A percentile compares a stretch with the other conserved stretches of the same genome.
phyloP scores from a whole-genome alignment of 2,113 vertebrate genomes.

The Xiphorhynchus elegans region DNA sequence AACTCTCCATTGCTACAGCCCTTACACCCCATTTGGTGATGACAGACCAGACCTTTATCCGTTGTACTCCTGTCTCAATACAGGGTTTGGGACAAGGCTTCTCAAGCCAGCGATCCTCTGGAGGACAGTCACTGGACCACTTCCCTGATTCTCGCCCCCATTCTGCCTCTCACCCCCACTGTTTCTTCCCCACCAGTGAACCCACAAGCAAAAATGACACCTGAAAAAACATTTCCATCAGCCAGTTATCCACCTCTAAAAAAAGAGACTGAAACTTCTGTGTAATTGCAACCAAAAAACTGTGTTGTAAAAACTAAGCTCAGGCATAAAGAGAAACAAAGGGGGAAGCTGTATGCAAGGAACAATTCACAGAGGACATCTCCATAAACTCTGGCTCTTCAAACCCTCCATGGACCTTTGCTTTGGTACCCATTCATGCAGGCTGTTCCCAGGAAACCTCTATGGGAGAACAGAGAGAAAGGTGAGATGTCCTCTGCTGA shows the following conservation, averaged over 20 bases:
- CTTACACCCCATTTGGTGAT: background rate
- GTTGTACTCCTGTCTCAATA: background rate
- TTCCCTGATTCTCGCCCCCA: background rate
- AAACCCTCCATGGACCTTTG: background rate
- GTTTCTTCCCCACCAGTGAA: background rate
- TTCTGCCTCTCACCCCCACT: background rate
- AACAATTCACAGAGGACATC: background rate
- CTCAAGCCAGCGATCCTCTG: background rate
- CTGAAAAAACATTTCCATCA: background rate
- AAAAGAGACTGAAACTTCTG: background rate
- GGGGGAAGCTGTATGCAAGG: background rate
- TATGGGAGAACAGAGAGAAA: background rate
- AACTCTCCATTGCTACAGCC: background rate
- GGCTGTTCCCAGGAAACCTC: background rate
- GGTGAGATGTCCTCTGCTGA: background rate
- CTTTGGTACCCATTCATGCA: background rate
- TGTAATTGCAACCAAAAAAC: background rate
- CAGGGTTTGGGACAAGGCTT: background rate
- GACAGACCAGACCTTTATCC: background rate
- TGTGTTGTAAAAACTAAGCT: background rate
- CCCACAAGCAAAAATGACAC: background rate
- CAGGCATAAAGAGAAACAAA: slow-evolving; percentile 14
- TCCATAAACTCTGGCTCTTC: background rate
- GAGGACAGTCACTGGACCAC: background rate
- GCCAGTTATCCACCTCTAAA: background rate